A percentile compares a stretch with the other conserved stretches of the same genome.
Evolutionary conservation across 2,797 vertebrate species (phyloP).

Genomic region (Oceanodroma leucorhoa): DNA sequence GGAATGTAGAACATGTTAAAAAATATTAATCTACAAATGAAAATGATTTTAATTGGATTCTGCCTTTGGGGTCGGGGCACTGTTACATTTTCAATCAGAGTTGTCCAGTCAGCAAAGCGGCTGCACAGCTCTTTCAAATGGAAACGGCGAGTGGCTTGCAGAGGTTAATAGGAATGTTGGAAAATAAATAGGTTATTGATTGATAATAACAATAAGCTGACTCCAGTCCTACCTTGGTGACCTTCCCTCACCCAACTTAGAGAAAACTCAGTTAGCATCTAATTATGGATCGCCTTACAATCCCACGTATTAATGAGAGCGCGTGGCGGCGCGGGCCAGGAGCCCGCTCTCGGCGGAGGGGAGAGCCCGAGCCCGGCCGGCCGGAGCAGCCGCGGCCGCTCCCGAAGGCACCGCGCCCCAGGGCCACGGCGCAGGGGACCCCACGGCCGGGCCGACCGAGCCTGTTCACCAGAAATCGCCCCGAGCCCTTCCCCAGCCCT

Average conservation of each 20-base stretch:
- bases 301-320: conserved; percentile 62
- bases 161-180: conserved; percentile 82
- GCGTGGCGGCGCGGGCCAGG: neutral
- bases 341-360: neutral
- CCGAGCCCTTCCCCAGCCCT: neutral
- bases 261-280: conserved; percentile 77
- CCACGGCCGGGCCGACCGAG: accelerated
- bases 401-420: accelerated
- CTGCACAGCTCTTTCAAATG: conserved; percentile 68
- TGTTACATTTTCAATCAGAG: conserved; percentile 71
- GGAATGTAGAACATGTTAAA: conserved; percentile 66
- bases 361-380: accelerated
- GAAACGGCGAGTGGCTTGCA: conserved; percentile 70
- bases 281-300: conserved; percentile 61
- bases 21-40: conserved; percentile 76
- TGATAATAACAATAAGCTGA: conserved; percentile 80
- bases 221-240: conserved; percentile 72
- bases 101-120: conserved; percentile 77
- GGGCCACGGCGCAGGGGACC: accelerated
- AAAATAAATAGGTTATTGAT: conserved; percentile 85
- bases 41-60: conserved; percentile 80
- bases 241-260: conserved; percentile 71
- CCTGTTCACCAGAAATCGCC: neutral
- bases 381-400: accelerated
- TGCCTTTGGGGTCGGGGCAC: conserved; percentile 68